Evolutionary conservation across 2,888 invertebrate genomes (phyloP).

Genomic region (Brenthis daphne): DNA sequence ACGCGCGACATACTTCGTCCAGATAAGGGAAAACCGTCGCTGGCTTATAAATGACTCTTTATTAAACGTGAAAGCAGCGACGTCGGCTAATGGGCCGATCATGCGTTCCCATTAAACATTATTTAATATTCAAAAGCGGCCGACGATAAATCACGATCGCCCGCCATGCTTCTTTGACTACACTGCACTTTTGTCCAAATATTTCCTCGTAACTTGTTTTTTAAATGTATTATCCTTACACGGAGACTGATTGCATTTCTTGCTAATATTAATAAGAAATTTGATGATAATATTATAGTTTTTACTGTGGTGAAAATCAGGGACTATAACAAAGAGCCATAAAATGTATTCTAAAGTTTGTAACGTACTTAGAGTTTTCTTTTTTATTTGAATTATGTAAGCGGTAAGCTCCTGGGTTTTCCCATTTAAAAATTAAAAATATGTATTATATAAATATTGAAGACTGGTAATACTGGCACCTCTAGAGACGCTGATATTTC

Average conservation of each 20-base stretch:
- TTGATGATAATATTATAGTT: slow-evolving; percentile 14
- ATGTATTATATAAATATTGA: too few species aligned
- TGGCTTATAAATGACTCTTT: slow-evolving; percentile 82
- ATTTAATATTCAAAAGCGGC: slow-evolving; percentile 82
- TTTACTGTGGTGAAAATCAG: not conserved
- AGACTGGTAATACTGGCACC: too few species aligned
- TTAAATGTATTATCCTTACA: slow-evolving; percentile 49
- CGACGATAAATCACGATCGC: slow-evolving; percentile 79
- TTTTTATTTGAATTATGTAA: not conserved
- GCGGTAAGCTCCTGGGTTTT: too few species aligned
- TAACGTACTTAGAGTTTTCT: not conserved
- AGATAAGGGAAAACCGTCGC: slow-evolving; percentile 80
- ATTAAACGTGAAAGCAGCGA: slow-evolving; percentile 82
- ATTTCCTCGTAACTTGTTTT: slow-evolving; percentile 51
- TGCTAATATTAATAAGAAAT: slow-evolving; percentile 28
- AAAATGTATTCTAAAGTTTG: slow-evolving; percentile 5
- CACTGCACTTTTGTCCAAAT: slow-evolving; percentile 75
- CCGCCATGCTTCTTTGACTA: slow-evolving; percentile 76
- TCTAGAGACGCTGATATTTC: too few species aligned
- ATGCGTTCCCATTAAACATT: slow-evolving; percentile 83
- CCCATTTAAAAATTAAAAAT: too few species aligned
- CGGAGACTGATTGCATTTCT: slow-evolving; percentile 24
- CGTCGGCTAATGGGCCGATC: slow-evolving; percentile 82
- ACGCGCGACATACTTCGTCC: slow-evolving; percentile 76
- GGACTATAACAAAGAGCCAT: not conserved